Evolutionary conservation across 2,888 invertebrate species (phyloP).

Genomic region (Macropis europaea): DNA sequence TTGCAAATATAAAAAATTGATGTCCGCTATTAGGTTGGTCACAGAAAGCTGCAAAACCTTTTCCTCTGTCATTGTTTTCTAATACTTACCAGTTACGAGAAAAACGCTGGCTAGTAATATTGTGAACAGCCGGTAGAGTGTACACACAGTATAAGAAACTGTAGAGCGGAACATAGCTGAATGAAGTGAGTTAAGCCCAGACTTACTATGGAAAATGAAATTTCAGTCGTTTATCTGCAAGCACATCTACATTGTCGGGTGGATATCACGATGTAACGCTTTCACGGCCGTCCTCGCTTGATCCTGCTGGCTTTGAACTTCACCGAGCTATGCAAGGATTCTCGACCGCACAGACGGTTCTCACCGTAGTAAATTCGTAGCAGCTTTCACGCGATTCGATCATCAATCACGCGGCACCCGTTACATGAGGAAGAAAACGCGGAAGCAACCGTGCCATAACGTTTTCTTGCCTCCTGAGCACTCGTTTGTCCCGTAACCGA

Average conservation of each 20-base stretch:
- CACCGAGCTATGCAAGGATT: slow-evolving; percentile 10
- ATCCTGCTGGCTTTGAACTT: slow-evolving; percentile 38
- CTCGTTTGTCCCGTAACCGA: slow-evolving; percentile 8
- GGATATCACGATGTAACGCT: slow-evolving; percentile 15
- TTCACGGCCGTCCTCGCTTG: slow-evolving; percentile 7
- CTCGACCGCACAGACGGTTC: background rate
- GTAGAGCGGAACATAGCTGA: too few species aligned
- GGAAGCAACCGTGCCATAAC: slow-evolving; percentile 22
- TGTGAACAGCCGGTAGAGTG: too few species aligned
- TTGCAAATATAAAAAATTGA: too few species aligned
- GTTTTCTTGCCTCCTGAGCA: background rate
- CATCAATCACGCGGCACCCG: slow-evolving; percentile 51
- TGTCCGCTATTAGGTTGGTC: too few species aligned
- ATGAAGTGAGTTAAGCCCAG: too few species aligned
- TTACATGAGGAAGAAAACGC: slow-evolving; percentile 48
- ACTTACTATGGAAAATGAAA: background rate
- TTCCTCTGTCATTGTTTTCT: too few species aligned
- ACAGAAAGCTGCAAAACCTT: too few species aligned
- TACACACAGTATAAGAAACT: too few species aligned
- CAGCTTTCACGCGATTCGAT: slow-evolving; percentile 50
- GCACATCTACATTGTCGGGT: background rate
- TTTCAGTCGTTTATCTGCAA: background rate
- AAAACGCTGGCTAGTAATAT: too few species aligned
- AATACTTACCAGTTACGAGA: too few species aligned
- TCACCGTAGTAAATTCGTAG: slow-evolving; percentile 18